Base-by-base conservation (phyloP, 2,888 invertebrate species). In the Netelia virgata region DNA sequence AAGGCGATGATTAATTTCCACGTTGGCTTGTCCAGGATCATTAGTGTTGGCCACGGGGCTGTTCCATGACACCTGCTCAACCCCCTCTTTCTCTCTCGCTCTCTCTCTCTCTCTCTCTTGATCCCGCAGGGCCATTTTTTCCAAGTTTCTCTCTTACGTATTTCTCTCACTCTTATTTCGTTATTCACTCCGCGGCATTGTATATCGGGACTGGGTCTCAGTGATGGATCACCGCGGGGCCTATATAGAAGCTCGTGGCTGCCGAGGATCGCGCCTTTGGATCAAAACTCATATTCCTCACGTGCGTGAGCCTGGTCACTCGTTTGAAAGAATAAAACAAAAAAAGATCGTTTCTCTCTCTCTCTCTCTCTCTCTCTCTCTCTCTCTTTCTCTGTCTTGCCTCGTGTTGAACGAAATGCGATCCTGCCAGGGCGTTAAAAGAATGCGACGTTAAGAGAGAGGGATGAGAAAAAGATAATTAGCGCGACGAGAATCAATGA, bases 61-160 rank as follows among this genome's bases (percentile, higher is more conserved):
- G 70, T 90, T 90, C 90, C 92, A 92, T 92, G 92, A 92, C 93
- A 92, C 92, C 92, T 92, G 93, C 93, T 90, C 91, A 90, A 90
- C 90, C 91, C 63, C 80, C 66, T 64, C 70, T 53, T 50, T 61
- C 75, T 14, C 14, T 14, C 36, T 73, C 23, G 28, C 74, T 18
- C 41, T 23, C 66, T 23, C 57, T 59, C 57, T 16, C 57, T 57
- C 57, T 47, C 43, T 64, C 43, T 64, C 43, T 43, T 11, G 59
- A 61, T 36, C 73, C 66, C 72, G 80, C 76, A 28, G 59, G 64
- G 53, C 75, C 81, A 61, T 80, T 75, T 57, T 66, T 20, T 63
- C 75, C 77, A 69, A 55, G 76, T 77, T 73, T 84, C 68, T 64
- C 72, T 68, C 16, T 50, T 41, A 43, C 18, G 59, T 20, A 59